phyloP scores from a whole-genome alignment of 2,113 vertebrate genomes.

The Alligator sinensis region DNA sequence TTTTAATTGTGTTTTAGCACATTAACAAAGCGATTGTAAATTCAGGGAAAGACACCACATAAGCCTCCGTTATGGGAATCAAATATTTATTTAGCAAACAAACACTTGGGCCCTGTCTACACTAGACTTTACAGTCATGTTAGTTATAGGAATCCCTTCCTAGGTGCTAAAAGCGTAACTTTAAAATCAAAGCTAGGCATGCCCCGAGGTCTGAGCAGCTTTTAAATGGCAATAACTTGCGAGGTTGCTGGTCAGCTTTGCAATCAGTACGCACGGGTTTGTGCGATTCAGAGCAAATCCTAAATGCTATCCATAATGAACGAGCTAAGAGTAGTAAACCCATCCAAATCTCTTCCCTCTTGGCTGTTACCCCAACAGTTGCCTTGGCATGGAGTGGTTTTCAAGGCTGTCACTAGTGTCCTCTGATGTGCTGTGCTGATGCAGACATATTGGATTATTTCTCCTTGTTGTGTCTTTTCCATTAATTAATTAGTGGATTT shows the following conservation, averaged over 20 bases:
- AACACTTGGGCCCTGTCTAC: background rate
- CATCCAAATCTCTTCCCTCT: no score
- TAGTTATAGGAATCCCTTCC: background rate
- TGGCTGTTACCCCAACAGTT: no score
- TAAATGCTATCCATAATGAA: background rate
- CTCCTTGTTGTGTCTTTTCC: background rate
- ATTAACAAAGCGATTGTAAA: background rate
- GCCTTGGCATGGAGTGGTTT: background rate
- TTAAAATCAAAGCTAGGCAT: background rate
- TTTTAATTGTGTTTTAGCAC: background rate
- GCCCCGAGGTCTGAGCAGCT: background rate
- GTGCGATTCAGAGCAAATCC: background rate
- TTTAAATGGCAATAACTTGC: background rate
- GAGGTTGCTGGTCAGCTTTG: background rate
- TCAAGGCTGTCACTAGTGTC: accelerated
- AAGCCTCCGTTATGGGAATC: background rate
- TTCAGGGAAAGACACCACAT: background rate
- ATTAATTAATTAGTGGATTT: accelerated
- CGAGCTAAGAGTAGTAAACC: no score
- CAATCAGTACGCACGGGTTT: background rate
- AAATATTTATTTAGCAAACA: background rate
- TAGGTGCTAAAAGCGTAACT: background rate
- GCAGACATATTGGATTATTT: background rate
- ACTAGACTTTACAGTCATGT: background rate
- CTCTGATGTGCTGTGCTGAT: accelerated